Evolutionary conservation across 2,888 invertebrate genomes (phyloP).

Genomic region (Eupithecia subumbrata): DNA sequence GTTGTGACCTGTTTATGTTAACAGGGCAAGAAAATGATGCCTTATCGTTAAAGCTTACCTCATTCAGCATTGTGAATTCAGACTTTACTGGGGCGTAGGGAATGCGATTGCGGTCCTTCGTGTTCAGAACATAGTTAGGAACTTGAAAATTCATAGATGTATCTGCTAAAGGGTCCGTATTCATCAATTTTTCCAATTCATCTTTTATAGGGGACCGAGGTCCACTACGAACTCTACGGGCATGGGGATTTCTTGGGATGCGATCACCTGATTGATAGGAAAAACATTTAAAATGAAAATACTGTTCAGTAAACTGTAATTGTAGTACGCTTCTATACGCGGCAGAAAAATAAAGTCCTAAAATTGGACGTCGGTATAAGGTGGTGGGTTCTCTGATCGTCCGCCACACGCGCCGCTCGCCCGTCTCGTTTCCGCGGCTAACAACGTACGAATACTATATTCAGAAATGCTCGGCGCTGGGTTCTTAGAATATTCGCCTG

Average conservation of each 20-base stretch:
- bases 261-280: background rate
- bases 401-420: too few relatives aligned
- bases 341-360: too few relatives aligned
- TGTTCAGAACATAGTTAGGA: conserved; percentile 51
- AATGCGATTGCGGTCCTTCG: conserved; percentile 46
- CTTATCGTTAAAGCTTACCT: conserved; percentile 30
- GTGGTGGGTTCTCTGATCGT: too few relatives aligned
- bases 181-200: background rate
- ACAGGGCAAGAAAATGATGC: background rate
- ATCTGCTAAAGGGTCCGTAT: background rate
- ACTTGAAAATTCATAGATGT: background rate
- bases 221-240: background rate
- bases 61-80: conserved; percentile 55
- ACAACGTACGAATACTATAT: too few relatives aligned
- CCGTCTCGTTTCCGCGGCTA: too few relatives aligned
- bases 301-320: background rate
- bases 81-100: conserved; percentile 33
- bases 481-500: too few relatives aligned
- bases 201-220: background rate
- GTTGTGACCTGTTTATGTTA: background rate
- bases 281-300: background rate
- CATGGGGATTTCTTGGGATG: background rate
- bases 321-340: background rate
- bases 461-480: too few relatives aligned
- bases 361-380: background rate